phyloP scores from a whole-genome alignment of 2,113 vertebrate species.

The Calidris pygmaea region DNA sequence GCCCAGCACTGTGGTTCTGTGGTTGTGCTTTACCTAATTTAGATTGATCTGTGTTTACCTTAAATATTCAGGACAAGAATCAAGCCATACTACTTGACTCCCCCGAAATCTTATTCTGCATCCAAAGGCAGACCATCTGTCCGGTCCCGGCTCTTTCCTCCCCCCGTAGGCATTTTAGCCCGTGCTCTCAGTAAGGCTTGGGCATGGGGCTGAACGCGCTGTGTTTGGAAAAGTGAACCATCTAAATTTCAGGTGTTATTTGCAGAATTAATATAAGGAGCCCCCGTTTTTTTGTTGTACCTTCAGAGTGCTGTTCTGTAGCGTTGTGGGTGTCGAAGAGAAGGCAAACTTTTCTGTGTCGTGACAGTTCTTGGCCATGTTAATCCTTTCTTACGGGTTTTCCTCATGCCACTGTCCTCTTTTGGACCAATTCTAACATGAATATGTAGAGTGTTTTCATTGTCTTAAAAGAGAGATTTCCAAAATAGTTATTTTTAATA shows the following conservation, averaged over 20 bases:
- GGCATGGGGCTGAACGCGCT: neutral
- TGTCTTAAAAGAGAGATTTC: neutral
- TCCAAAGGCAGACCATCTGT: slow-evolving; percentile 27
- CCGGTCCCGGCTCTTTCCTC: neutral
- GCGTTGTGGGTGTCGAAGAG: accelerated
- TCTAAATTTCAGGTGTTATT: neutral
- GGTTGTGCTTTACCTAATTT: neutral
- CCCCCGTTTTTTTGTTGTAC: neutral
- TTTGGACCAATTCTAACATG: neutral
- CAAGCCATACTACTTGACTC: neutral
- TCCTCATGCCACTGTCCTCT: neutral
- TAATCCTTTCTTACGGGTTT: neutral
- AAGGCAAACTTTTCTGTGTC: neutral
- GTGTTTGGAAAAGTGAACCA: neutral
- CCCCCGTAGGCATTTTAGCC: neutral
- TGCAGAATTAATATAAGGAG: neutral
- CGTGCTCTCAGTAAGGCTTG: neutral
- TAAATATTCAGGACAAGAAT: slow-evolving; percentile 8
- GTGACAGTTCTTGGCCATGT: accelerated
- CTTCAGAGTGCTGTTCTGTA: neutral
- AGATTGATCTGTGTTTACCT: neutral
- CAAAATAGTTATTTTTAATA: neutral
- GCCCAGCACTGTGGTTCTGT: neutral
- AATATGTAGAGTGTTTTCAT: neutral
- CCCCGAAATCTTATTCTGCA: slow-evolving; percentile 12